Conservation (phyloP, 1,140 invertebrate species). For the Aphaenogaster ashmeadi region DNA sequence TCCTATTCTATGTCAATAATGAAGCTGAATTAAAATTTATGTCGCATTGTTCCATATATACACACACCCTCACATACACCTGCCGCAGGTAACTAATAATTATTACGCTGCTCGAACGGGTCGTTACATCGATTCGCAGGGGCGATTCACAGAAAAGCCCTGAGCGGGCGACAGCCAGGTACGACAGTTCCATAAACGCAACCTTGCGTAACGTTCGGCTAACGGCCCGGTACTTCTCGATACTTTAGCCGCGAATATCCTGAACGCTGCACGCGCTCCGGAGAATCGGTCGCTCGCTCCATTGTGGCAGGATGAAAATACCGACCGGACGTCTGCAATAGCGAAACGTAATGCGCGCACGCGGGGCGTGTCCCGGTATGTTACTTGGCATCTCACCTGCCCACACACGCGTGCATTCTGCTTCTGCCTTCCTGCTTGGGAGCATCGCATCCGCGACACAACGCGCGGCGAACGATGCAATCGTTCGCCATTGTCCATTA, state of each 20-base stretch:
- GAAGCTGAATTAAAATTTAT: constrained; percentile 19
- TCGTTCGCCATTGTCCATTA: constrained; percentile 68
- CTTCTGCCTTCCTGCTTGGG: constrained; percentile 38
- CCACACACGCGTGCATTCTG: constrained; percentile 69
- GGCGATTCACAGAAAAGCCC: constrained; percentile 32
- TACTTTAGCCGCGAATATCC: constrained; percentile 1
- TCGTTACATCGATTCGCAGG: constrained; percentile 29
- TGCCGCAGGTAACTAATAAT: constrained; percentile 12
- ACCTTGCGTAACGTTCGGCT: constrained; percentile 30
- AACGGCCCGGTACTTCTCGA: constrained; percentile 43
- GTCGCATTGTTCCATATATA: not conserved
- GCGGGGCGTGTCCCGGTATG: constrained; percentile 61
- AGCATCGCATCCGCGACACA: constrained; percentile 34
- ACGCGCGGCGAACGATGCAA: constrained; percentile 22
- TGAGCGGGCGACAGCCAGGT: constrained; percentile 11
- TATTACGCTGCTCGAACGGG: constrained; percentile 5
- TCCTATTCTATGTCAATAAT: not conserved
- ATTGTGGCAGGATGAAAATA: constrained; percentile 13
- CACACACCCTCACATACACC: not conserved
- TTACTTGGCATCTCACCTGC: constrained; percentile 68
- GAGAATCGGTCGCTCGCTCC: not conserved
- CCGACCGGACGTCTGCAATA: constrained; percentile 29
- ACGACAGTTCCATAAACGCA: constrained; percentile 47
- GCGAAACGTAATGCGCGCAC: constrained; percentile 34
- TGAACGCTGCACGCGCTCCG: not conserved